Evolutionary conservation across 2,113 vertebrate species (phyloP).

Genomic region (Gasterosteus aculeatus): DNA sequence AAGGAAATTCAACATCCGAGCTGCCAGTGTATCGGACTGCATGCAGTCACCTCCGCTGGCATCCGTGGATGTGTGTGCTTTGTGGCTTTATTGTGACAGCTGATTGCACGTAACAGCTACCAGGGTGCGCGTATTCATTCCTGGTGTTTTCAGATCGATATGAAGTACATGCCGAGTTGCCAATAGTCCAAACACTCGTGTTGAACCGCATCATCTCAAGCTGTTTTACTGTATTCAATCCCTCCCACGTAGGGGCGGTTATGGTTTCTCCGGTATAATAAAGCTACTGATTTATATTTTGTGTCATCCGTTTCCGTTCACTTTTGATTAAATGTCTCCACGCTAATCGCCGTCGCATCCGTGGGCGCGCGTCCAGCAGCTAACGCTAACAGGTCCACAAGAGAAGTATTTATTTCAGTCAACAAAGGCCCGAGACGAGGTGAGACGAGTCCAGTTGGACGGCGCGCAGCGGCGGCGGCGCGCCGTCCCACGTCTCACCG

Average conservation of each 20-base stretch:
- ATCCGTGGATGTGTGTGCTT: not conserved
- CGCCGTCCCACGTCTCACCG: slow-evolving; percentile 14
- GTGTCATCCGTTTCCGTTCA: not conserved
- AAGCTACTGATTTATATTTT: not conserved
- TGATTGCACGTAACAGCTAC: not conserved
- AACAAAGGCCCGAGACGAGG: slow-evolving; percentile 57
- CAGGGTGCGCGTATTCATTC: not conserved
- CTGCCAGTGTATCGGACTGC: not conserved
- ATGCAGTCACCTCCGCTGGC: not conserved
- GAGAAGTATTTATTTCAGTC: slow-evolving; percentile 16
- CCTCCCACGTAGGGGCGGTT: slow-evolving; percentile 47
- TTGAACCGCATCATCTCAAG: slow-evolving; percentile 24
- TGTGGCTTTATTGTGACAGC: slow-evolving; percentile 10
- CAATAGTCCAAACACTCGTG: not conserved
- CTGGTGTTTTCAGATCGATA: not conserved
- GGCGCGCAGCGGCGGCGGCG: slow-evolving; percentile 22
- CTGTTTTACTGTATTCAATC: slow-evolving; percentile 42
- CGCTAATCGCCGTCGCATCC: not conserved
- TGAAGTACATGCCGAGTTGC: not conserved
- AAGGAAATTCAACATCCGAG: no score
- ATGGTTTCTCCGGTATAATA: slow-evolving; percentile 28
- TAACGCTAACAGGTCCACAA: not conserved
- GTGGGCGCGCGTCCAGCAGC: rapidly evolving
- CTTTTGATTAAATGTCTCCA: not conserved
- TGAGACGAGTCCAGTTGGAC: slow-evolving; percentile 59